Base-by-base conservation (phyloP, 2,113 vertebrate species). In the Urocynchramus pylzowi region DNA sequence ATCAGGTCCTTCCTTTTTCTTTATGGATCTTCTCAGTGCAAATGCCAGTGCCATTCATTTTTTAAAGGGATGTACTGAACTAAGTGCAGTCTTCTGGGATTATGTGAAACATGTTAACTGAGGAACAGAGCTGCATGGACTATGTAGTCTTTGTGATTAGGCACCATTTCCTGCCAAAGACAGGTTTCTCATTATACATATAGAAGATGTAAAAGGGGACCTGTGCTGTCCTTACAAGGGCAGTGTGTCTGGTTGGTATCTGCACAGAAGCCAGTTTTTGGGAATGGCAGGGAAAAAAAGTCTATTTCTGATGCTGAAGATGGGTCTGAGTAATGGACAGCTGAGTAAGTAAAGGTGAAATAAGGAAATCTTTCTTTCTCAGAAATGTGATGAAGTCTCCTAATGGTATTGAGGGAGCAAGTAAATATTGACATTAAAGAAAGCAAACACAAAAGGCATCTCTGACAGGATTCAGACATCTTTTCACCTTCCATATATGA, bases 31-130 rank as follows among this genome's bases (percentile, higher is more conserved):
- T 33, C 37, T 78, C 24, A 17, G n/a, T 31, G 8, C 13, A 76
- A 67, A 85, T 21, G 21, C 14, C 60, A 24, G 20, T 16, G 22
- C 1, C 3, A 6, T 53, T 56, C 3, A 41, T 57, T 79, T 75
- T 53, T 86, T 27, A 26, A 17, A 87, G 20, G 31, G 13, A 69
- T 2, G 4, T 16, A 16, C 0, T 49, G 33, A 88, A 56, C 35
- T 35, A 53, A 86, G 67, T 45, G 53, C 18, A 60, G 10, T 16
- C 33, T 73, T 50, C 9, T 33, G 15, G 42, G 41, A 33, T 80
- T 41, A 54, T 0, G 1, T 23, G 41, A 65, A 41, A 64, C 0
- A 1, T 3, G 4, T 24, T 78, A 52, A 19, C 13, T 49, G 39
- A 91, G 65, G 53, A 53, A 47, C 63, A 69, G 50, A 64, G 14